Evolutionary conservation across 2,797 vertebrate genomes (phyloP), one percentile per base, ranked within the genome.

Genomic region (Scyliorhinus canicula): DNA sequence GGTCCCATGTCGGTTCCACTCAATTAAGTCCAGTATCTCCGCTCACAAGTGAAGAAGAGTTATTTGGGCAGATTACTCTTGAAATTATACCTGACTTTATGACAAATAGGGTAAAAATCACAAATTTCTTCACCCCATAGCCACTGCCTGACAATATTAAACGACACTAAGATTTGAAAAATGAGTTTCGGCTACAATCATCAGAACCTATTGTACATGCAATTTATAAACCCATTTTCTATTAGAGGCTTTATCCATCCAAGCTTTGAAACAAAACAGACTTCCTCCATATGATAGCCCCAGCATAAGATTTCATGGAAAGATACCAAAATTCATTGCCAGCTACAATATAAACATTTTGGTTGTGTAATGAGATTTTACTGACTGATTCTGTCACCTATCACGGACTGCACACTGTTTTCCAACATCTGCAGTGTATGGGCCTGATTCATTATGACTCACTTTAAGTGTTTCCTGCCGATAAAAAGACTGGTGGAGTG

Each of bases 361-460:
- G 88, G 47, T 26, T 21, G 11, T 93, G 47, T 93, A 90, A 90
- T 91, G 85, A 57, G 71, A 91, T 90, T 55, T 50, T 71, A 55
- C 95, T 57, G 79, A 94, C 26, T 94, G 67, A 74, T 71, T 71
- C 28, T 94, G 67, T 94, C 93, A 94, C 28, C 93, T 94, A 55
- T 94, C 67, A 94, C 47, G 67, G 47, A 71, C 31, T 31, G 24
- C 19, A 74, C 65, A 31, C 44, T 19, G 47, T 94, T 47, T 94
- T 96, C 95, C 31, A 96, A 95, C 82, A 95, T 91, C 95, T 95
- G 96, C 95, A 95, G 96, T 95, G 96, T 95, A 57, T 95, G 86
- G 67, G 93, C 96, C 96, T 97, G 97, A 97, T 96, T 97, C 97
- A 96, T 95, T 97, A 96, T 97, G 97, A 97, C 96, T 97, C 97